A percentile compares a stretch with the other conserved stretches of the same genome.
These are phyloP conservation scores for Drosophila subquinaria DNA, from an alignment of 2,888 invertebrate genomes.

Conservation along the genomic window DNA sequence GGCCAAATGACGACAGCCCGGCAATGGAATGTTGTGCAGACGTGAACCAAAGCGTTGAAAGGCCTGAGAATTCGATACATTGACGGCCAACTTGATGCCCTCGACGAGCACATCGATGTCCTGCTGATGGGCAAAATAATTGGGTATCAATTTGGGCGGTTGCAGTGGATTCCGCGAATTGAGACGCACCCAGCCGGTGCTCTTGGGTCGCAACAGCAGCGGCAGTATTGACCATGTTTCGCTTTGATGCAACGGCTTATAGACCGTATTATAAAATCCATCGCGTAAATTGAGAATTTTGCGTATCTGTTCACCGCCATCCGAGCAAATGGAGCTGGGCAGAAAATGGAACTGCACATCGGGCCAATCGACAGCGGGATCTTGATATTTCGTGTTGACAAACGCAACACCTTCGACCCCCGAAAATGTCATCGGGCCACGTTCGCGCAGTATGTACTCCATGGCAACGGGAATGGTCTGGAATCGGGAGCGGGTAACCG, in stretches of 20 bases:
- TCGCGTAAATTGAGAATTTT: slow-evolving; percentile 91
- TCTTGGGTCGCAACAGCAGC: slow-evolving; percentile 92
- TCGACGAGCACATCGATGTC: slow-evolving; percentile 93
- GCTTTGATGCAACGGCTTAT: slow-evolving; percentile 91
- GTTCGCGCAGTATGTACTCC: slow-evolving; percentile 92
- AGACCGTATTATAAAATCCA: slow-evolving; percentile 93
- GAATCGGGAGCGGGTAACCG: slow-evolving; percentile 91
- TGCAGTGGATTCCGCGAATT: slow-evolving; percentile 92
- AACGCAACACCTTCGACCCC: slow-evolving; percentile 95
- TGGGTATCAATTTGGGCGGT: slow-evolving; percentile 95
- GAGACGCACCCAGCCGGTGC: slow-evolving; percentile 94
- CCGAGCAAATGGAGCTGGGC: slow-evolving; percentile 93
- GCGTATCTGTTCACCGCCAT: slow-evolving; percentile 92
- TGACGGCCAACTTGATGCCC: slow-evolving; percentile 93
- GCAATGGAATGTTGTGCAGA: slow-evolving; percentile 92
- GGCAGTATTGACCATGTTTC: slow-evolving; percentile 95
- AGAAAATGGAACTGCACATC: slow-evolving; percentile 95
- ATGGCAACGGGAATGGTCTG: slow-evolving; percentile 91
- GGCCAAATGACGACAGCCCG: slow-evolving; percentile 91
- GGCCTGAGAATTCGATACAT: slow-evolving; percentile 91
- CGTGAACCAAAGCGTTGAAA: slow-evolving; percentile 93
- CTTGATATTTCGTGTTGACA: slow-evolving; percentile 94
- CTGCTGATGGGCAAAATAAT: slow-evolving; percentile 94
- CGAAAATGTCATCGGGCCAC: slow-evolving; percentile 93
- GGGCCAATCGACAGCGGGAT: slow-evolving; percentile 91